Evolutionary conservation across 2,113 vertebrate genomes (phyloP).

Genomic region (Sorex araneus): DNA sequence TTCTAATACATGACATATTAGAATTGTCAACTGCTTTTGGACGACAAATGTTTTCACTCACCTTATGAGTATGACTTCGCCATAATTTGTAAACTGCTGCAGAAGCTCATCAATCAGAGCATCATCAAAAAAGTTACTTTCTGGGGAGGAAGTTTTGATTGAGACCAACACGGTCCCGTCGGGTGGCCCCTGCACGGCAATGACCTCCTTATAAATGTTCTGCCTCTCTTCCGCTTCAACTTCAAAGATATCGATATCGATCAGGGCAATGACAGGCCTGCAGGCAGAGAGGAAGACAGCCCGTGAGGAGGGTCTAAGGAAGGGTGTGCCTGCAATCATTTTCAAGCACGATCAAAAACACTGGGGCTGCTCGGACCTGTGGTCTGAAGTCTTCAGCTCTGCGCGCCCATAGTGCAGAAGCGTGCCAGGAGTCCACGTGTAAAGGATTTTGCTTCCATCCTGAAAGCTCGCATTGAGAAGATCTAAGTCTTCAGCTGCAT

Average conservation of each 20-base stretch:
- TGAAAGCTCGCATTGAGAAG: slow-evolving; percentile 93
- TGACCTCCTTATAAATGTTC: slow-evolving; percentile 96
- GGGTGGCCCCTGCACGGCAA: slow-evolving; percentile 95
- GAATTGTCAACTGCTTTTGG: slow-evolving; percentile 25
- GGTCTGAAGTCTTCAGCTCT: slow-evolving; percentile 99
- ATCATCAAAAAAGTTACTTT: slow-evolving; percentile 96
- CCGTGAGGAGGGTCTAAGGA: slow-evolving; percentile 1
- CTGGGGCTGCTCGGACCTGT: slow-evolving; percentile 90
- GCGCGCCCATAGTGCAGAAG: slow-evolving; percentile 97
- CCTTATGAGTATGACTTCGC: slow-evolving; percentile 99
- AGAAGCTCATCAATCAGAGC: slow-evolving; percentile 96
- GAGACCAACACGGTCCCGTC: slow-evolving; percentile 97
- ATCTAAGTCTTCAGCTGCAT: slow-evolving; percentile 96
- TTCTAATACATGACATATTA: neutral
- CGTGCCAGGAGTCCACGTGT: slow-evolving; percentile 94
- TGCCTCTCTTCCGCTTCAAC: slow-evolving; percentile 97
- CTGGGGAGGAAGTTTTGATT: slow-evolving; percentile 92
- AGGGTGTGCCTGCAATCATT: neutral
- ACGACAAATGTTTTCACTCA: slow-evolving; percentile 80
- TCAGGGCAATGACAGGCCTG: slow-evolving; percentile 97
- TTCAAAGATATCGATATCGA: slow-evolving; percentile 98
- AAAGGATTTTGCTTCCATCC: slow-evolving; percentile 90
- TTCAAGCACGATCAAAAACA: slow-evolving; percentile 40
- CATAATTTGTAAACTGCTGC: slow-evolving; percentile 95
- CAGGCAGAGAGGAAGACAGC: slow-evolving; percentile 4